phyloP scores from a whole-genome alignment of 2,113 vertebrate genomes.

The Elephas maximus region DNA sequence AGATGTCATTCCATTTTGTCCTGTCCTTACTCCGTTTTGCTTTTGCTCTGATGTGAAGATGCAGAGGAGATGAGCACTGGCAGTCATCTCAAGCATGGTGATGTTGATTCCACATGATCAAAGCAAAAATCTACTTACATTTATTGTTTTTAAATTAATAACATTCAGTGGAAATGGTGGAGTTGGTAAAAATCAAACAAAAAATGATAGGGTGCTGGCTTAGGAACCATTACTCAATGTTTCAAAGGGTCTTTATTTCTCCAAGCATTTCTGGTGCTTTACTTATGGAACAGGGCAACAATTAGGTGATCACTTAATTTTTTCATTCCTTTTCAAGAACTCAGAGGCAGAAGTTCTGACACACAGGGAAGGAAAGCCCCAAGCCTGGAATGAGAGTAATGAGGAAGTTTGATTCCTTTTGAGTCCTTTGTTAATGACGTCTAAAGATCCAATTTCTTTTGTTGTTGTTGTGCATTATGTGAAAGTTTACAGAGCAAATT shows the following conservation, averaged over 20 bases:
- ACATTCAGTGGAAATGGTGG: conserved; percentile 6
- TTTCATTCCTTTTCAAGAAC: conserved; percentile 45
- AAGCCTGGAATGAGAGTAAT: neutral
- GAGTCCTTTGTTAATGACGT: neutral
- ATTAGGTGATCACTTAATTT: neutral
- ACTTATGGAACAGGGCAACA: neutral
- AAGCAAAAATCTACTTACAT: conserved; percentile 36
- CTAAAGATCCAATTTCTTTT: neutral
- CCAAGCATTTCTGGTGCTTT: neutral
- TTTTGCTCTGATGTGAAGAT: conserved; percentile 13
- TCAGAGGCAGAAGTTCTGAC: conserved; percentile 9
- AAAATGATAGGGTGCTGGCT: neutral
- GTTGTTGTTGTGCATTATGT: too few relatives aligned
- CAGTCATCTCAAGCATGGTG: neutral
- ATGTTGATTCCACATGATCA: conserved; percentile 8
- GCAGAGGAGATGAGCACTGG: neutral
- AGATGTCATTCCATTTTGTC: conserved; percentile 19
- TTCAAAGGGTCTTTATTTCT: neutral
- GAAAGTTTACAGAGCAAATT: too few relatives aligned
- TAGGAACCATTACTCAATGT: neutral
- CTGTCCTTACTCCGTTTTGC: neutral
- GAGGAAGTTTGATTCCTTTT: neutral
- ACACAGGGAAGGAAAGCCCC: neutral
- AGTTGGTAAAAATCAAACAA: conserved; percentile 54
- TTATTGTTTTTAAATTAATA: conserved; percentile 41